A percentile compares a stretch with the other conserved stretches of the same genome.
phyloP scores from a whole-genome alignment of 2,888 invertebrate species.

The Cancer borealis region DNA sequence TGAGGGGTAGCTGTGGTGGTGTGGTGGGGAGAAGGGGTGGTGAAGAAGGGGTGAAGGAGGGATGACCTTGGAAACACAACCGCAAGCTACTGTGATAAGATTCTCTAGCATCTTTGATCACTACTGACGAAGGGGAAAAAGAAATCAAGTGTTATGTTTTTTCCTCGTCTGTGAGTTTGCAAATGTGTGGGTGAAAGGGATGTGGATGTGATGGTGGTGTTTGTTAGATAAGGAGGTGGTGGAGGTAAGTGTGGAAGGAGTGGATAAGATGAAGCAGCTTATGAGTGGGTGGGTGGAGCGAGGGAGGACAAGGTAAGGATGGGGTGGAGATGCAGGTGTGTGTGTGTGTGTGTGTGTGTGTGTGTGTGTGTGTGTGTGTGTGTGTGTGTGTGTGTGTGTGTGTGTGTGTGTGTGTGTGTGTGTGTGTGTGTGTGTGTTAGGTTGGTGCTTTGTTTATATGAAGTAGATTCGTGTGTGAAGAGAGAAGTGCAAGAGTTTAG shows the following conservation, averaged over 20 bases:
- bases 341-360: background rate
- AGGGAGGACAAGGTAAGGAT: background rate
- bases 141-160: background rate
- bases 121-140: background rate
- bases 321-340: background rate
- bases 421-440: background rate
- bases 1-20: background rate
- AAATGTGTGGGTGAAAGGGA: background rate
- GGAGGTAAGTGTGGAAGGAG: background rate
- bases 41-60: background rate
- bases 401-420: background rate
- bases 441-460: background rate
- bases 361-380: background rate
- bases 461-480: background rate
- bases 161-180: background rate
- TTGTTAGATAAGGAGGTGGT: background rate
- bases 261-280: background rate
- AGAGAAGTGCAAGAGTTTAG: background rate
- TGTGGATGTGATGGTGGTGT: background rate
- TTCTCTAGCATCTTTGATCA: background rate
- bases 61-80: background rate
- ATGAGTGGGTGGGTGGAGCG: background rate
- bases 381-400: slow-evolving; percentile 2
- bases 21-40: background rate
- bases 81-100: background rate